Percentiles rank a stretch among this genome's conserved stretches.
These are phyloP conservation scores for Coregonus ussuriensis DNA, from an alignment of 2,797 vertebrate genomes.

Conservation along the genomic window DNA sequence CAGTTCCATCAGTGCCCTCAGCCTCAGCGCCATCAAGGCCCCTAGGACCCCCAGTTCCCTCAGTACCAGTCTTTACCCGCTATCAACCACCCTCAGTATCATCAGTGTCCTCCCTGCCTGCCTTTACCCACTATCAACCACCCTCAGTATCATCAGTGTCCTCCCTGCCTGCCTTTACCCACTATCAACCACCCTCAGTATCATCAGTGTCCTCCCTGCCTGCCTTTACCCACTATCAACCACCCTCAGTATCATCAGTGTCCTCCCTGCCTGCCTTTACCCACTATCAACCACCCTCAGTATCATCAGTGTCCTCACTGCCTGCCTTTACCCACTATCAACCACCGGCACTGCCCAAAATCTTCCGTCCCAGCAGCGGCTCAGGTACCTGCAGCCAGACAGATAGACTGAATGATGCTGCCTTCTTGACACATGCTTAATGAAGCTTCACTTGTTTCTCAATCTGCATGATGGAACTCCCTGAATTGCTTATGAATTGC, in stretches of 20 bases:
- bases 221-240: conserved; percentile 53
- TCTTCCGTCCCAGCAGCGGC: conserved; percentile 72
- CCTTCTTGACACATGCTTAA: conserved; percentile 6
- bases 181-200: conserved; percentile 65
- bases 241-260: conserved; percentile 45
- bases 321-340: conserved; percentile 45
- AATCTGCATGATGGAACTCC: conserved; percentile 24
- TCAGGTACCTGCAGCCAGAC: conserved; percentile 66
- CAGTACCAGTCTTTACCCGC: neutral
- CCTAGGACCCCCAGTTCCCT: neutral
- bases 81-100: conserved; percentile 18
- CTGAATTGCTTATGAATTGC: neutral
- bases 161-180: conserved; percentile 17
- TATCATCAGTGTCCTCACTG: conserved; percentile 15
- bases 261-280: too few species aligned
- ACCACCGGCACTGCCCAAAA: conserved; percentile 76
- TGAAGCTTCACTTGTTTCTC: conserved; percentile 7
- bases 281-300: conserved; percentile 13
- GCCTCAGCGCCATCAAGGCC: neutral
- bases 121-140: conserved; percentile 57
- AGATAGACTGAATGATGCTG: conserved; percentile 31
- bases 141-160: conserved; percentile 44
- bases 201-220: conserved; percentile 15
- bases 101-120: conserved; percentile 18
- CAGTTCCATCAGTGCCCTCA: neutral